Evolutionary conservation across 1,140 invertebrate genomes (phyloP).

Genomic region (Bacillus rossius): DNA sequence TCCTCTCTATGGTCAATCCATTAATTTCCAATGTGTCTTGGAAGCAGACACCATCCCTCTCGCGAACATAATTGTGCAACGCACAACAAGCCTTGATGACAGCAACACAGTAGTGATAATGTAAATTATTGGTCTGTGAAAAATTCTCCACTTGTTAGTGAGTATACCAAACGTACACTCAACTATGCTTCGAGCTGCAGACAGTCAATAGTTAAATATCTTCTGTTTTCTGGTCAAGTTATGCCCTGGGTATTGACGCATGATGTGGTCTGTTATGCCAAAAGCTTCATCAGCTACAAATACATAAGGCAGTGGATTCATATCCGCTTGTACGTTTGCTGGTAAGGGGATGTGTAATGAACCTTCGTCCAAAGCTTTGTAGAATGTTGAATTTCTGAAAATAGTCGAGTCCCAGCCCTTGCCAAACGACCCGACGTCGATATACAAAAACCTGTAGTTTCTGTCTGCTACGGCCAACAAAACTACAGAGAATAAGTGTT

Average conservation of each 20-base stretch:
- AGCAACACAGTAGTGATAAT: conserved; percentile 18
- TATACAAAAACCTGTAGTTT: background rate
- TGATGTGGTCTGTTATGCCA: background rate
- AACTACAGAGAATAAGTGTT: background rate
- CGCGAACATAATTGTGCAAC: conserved; percentile 17
- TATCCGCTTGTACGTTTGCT: background rate
- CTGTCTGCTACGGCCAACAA: background rate
- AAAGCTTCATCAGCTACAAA: background rate
- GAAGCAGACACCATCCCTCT: too few relatives aligned
- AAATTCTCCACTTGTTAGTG: conserved; percentile 28
- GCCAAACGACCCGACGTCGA: background rate
- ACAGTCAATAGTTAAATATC: conserved; percentile 37
- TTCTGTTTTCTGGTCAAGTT: background rate
- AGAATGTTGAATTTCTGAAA: background rate
- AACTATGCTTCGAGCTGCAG: conserved; percentile 31
- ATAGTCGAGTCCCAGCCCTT: background rate
- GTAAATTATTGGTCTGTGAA: conserved; percentile 26
- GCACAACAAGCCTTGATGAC: conserved; percentile 26
- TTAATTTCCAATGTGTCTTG: too few relatives aligned
- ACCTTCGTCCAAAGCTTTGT: background rate
- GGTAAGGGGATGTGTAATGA: background rate
- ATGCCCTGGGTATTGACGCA: background rate
- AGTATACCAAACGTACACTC: conserved; percentile 37
- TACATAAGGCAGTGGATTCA: background rate
- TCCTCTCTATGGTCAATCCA: too few relatives aligned